A percentile compares a stretch with the other conserved stretches of the same genome.
Conservation (phyloP, 1,140 invertebrate genomes). For the Sycobia sp. region DNA sequence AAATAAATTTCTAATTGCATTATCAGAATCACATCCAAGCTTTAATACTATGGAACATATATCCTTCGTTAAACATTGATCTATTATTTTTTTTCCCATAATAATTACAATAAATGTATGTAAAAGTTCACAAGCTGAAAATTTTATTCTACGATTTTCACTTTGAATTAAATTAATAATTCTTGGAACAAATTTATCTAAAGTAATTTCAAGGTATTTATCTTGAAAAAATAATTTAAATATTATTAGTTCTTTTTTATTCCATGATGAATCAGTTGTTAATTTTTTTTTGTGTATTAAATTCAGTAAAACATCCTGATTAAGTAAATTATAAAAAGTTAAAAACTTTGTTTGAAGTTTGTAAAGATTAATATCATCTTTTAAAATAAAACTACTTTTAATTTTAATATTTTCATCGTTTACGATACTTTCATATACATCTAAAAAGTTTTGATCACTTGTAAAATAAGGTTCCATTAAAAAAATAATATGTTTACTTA, state of each 20-base stretch:
- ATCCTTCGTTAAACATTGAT: conserved; percentile 49
- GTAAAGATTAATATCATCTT: conserved; percentile 49
- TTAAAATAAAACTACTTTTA: conserved; percentile 10
- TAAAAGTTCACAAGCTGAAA: conserved; percentile 74
- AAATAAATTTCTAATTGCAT: conserved; percentile 69
- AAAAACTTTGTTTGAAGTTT: conserved; percentile 46
- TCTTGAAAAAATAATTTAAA: conserved; percentile 67
- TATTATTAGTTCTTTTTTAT: conserved; percentile 63
- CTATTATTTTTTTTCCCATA: conserved; percentile 61
- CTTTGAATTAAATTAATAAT: conserved; percentile 65
- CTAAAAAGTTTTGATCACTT: conserved; percentile 53
- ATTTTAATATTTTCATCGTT: neutral
- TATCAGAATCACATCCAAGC: conserved; percentile 71
- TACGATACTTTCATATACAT: conserved; percentile 38
- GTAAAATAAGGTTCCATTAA: conserved; percentile 62
- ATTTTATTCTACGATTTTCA: conserved; percentile 69
- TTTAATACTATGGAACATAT: conserved; percentile 63
- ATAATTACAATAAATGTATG: conserved; percentile 69
- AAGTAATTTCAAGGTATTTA: conserved; percentile 63
- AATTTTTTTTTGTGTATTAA: conserved; percentile 24
- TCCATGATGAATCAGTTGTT: conserved; percentile 63
- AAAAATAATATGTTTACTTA: conserved; percentile 60
- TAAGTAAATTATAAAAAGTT: conserved; percentile 58
- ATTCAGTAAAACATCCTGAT: conserved; percentile 52
- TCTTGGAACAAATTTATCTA: conserved; percentile 70